phyloP scores from a whole-genome alignment of 1,140 invertebrate species.

The Philopotamus ludificatus region DNA sequence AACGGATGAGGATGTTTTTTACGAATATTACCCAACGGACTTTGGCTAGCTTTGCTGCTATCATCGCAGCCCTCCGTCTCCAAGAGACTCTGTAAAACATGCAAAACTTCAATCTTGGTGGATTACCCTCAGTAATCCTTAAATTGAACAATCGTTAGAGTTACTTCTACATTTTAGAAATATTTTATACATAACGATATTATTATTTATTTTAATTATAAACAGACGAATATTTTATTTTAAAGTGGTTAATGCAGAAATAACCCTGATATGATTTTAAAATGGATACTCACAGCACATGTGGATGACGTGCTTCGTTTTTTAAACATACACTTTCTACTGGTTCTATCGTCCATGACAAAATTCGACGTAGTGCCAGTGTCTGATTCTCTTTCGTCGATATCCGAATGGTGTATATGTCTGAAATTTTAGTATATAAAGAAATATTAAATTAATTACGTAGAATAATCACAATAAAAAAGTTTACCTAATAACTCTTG shows the following conservation, averaged over 20 bases:
- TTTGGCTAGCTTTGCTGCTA: slow-evolving; percentile 68
- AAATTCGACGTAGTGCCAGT: slow-evolving; percentile 59
- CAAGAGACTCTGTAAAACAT: slow-evolving; percentile 67
- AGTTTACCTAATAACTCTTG: slow-evolving; percentile 75
- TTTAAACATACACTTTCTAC: slow-evolving; percentile 79
- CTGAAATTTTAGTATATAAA: no score
- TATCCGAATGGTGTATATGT: slow-evolving; percentile 68
- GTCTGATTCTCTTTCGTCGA: slow-evolving; percentile 62
- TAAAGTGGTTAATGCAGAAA: background rate
- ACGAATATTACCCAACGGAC: slow-evolving; percentile 71
- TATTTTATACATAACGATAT: background rate
- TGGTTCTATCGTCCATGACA: slow-evolving; percentile 67
- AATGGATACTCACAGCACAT: slow-evolving; percentile 65
- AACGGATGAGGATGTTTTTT: slow-evolving; percentile 61
- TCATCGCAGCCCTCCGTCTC: slow-evolving; percentile 76
- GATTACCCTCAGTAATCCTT: slow-evolving; percentile 3
- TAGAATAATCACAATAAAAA: slow-evolving; percentile 1
- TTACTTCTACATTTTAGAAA: background rate
- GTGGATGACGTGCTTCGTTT: slow-evolving; percentile 84
- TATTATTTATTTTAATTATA: background rate
- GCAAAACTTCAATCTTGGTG: slow-evolving; percentile 20
- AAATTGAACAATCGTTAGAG: background rate
- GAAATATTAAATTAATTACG: background rate
- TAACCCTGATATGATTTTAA: background rate
- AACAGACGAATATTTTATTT: no score